These are phyloP conservation scores for Istiophorus platypterus DNA, from an alignment of 2,113 vertebrate genomes.

Conservation along the genomic window DNA sequence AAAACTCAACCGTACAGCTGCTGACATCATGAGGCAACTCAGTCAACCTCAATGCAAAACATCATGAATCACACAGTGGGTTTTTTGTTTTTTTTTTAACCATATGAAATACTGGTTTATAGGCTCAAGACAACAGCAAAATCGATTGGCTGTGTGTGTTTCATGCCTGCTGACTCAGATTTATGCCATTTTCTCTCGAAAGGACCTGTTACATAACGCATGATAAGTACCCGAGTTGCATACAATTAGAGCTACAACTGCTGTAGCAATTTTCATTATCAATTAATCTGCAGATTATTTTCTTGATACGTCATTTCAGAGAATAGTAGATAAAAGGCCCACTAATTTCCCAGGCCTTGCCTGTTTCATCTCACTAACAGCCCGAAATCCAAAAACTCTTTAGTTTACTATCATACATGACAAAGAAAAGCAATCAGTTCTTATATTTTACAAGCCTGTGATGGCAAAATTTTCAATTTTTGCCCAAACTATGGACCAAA, in stretches of 20 bases:
- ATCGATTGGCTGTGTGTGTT: conserved; percentile 31
- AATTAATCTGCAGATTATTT: neutral
- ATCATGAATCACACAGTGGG: neutral
- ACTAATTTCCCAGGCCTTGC: neutral
- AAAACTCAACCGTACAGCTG: conserved; percentile 48
- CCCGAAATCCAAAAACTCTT: too few species aligned
- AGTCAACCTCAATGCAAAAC: conserved; percentile 2
- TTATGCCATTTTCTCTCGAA: conserved; percentile 32
- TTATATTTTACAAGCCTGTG: neutral
- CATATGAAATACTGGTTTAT: neutral
- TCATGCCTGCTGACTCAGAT: conserved; percentile 28
- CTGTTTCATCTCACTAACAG: too few species aligned
- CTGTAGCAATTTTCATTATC: neutral
- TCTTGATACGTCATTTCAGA: neutral
- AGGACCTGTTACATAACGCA: conserved; percentile 34
- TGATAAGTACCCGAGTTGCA: conserved; percentile 13
- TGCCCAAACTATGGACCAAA: neutral
- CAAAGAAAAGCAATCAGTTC: too few species aligned
- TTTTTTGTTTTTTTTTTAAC: too few species aligned
- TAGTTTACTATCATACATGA: too few species aligned
- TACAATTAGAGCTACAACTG: neutral
- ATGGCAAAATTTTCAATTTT: neutral
- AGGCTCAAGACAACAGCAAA: conserved; percentile 25
- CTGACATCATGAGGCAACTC: conserved; percentile 17
- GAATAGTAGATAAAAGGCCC: neutral